A percentile compares a stretch with the other conserved stretches of the same genome.
Evolutionary conservation across 2,888 invertebrate species (phyloP).

Genomic region (Papilio demoleus): DNA sequence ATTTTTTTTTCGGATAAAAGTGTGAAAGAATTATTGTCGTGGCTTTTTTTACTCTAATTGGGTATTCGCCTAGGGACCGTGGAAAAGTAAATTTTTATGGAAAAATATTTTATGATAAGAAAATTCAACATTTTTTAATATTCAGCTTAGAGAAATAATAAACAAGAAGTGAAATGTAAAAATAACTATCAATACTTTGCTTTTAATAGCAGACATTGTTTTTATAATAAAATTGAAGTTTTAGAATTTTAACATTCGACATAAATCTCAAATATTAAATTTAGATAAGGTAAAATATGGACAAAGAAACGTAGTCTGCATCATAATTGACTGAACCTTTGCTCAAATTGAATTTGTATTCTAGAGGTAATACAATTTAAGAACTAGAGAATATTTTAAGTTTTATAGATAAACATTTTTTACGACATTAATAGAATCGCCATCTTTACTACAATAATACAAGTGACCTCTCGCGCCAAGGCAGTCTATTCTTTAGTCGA

Average conservation of each 20-base stretch:
- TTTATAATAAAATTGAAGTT: too few relatives aligned
- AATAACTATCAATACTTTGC: too few relatives aligned
- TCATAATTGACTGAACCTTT: background rate
- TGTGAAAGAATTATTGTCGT: background rate
- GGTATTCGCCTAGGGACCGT: background rate
- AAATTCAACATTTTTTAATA: too few relatives aligned
- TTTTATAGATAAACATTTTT: background rate
- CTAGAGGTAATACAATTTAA: background rate
- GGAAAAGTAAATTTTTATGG: background rate
- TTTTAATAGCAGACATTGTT: too few relatives aligned
- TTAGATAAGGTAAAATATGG: background rate
- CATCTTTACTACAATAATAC: too few relatives aligned
- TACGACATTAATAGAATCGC: too few relatives aligned
- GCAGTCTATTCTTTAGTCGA: too few relatives aligned
- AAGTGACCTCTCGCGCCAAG: too few relatives aligned
- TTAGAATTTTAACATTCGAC: background rate
- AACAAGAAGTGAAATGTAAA: too few relatives aligned
- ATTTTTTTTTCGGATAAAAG: background rate
- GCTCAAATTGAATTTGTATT: background rate
- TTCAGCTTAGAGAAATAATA: background rate
- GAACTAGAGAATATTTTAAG: background rate
- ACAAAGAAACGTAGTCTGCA: background rate
- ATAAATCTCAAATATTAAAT: background rate
- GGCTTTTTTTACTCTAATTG: slow-evolving; percentile 8
- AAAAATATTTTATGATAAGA: background rate